Evolutionary conservation across 2,113 vertebrate genomes (phyloP), one percentile per base, ranked within the genome.

Genomic region (Verasper variegatus): DNA sequence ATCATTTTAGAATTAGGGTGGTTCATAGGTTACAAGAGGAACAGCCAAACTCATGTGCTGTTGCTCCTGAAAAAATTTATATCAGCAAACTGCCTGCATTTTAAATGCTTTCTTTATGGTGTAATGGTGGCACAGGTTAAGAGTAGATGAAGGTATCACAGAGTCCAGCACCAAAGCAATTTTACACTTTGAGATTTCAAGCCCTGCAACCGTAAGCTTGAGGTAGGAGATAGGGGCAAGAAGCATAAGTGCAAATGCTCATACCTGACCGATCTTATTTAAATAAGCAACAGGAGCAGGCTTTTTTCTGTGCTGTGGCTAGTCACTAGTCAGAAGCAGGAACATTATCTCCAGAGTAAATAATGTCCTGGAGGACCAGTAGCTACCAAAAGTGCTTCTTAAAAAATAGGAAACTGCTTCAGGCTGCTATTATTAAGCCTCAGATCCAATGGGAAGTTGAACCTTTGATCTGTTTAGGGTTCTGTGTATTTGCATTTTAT

Each of bases 381-480:
- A 86, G 86, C 88, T 84, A 88, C 89, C 88, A 92, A 93, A 91
- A 94, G 90, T 84, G 81, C 87, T 92, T 88, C 91, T 94, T 92
- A 91, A 88, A 88, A 92, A 90, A 91, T 69, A 90, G 88, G 79
- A 83, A 90, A 88, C 70, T 56, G 89, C 94, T 92, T 71, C 82
- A 57, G 93, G 94, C 90, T 78, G 78, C 92, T 84, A 91, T 93
- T 93, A 92, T 93, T 91, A 92, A 92, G 81, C 89, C 69, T 92
- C 87, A 87, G 82, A 86, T 91, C 92, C 89, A 93, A 90, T 93
- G 79, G 91, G 81, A 91, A 92, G 89, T 83, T 90, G 83, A 93
- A 94, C 92, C 94, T 94, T 95, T 95, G 94, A 95, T 95, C 93
- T 92, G 91, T 92, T 94, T 92, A 94, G 90, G 92, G 85, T 93